These are phyloP conservation scores for Grammomys surdaster DNA, from an alignment of 2,113 vertebrate species.

Conservation along the genomic window DNA sequence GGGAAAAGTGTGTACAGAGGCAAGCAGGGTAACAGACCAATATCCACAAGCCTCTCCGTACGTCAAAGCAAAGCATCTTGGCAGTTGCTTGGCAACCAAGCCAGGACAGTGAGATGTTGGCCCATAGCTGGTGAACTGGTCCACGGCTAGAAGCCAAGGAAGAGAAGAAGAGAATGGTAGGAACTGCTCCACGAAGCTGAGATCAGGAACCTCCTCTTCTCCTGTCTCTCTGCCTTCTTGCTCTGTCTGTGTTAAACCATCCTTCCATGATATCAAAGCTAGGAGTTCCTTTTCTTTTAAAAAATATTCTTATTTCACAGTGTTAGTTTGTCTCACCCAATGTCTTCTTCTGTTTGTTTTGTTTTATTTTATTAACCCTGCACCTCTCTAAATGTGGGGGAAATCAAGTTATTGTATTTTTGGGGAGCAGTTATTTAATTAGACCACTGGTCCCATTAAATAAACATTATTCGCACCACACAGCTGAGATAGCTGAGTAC, in stretches of 20 bases:
- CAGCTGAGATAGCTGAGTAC: neutral
- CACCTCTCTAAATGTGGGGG: neutral
- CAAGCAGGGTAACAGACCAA: neutral
- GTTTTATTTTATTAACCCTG: neutral
- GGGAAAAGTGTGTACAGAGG: neutral
- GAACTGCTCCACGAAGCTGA: neutral
- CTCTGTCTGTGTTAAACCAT: neutral
- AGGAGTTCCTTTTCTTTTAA: neutral
- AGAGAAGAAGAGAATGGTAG: rapidly evolving
- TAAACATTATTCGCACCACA: neutral
- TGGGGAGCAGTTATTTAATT: neutral
- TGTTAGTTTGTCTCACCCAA: neutral
- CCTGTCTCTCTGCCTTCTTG: neutral
- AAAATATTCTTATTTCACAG: neutral
- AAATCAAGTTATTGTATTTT: neutral
- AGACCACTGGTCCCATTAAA: neutral
- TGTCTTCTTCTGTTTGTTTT: neutral
- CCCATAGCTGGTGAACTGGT: neutral
- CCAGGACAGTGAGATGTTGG: neutral
- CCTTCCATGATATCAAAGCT: neutral
- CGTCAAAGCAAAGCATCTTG: neutral
- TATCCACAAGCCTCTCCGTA: neutral
- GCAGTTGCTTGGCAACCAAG: constrained; percentile 1
- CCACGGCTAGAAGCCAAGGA: neutral
- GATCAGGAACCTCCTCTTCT: neutral